phyloP scores from a whole-genome alignment of 30 jellyfish, hydroid and myxozoan species.

The Aurelia sp. region DNA sequence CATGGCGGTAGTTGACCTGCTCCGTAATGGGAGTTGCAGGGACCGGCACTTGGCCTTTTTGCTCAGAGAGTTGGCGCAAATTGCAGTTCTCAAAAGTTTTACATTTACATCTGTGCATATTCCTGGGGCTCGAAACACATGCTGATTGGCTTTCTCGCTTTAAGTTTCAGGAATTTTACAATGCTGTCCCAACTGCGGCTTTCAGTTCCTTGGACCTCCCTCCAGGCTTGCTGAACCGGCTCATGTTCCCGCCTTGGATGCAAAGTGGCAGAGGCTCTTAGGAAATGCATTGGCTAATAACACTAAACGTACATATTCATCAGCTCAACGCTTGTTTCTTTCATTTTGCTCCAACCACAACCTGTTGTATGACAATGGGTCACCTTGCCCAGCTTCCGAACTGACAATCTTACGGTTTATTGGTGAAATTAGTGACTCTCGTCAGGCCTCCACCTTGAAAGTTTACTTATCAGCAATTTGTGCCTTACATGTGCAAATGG shows the following conservation, averaged over 20 bases:
- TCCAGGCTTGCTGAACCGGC: not conserved
- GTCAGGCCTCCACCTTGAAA: not conserved
- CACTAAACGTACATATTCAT: conserved; percentile 1
- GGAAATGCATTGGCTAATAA: not conserved
- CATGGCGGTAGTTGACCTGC: not conserved
- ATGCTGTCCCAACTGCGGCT: too few species aligned
- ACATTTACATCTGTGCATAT: not conserved
- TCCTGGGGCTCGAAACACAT: not conserved
- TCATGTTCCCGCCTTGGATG: conserved; percentile 34
- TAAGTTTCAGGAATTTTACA: conserved; percentile 6
- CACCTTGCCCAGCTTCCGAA: conserved; percentile 26
- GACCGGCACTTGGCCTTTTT: not conserved
- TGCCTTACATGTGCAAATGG: conserved; percentile 8
- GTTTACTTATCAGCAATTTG: conserved; percentile 21
- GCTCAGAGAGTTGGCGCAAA: not conserved
- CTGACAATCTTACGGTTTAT: conserved; percentile 15
- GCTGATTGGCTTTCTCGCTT: conserved; percentile 15
- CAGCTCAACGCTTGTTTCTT: conserved; percentile 12
- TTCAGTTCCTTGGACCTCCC: not conserved
- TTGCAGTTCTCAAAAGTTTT: not conserved
- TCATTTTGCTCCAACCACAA: not conserved
- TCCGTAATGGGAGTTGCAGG: not conserved
- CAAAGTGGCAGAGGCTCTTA: conserved; percentile 10
- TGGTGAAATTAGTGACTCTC: not conserved
- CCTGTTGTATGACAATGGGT: not conserved